Base-by-base conservation (phyloP, 2,113 vertebrate genomes). In the Malurus elegans region DNA sequence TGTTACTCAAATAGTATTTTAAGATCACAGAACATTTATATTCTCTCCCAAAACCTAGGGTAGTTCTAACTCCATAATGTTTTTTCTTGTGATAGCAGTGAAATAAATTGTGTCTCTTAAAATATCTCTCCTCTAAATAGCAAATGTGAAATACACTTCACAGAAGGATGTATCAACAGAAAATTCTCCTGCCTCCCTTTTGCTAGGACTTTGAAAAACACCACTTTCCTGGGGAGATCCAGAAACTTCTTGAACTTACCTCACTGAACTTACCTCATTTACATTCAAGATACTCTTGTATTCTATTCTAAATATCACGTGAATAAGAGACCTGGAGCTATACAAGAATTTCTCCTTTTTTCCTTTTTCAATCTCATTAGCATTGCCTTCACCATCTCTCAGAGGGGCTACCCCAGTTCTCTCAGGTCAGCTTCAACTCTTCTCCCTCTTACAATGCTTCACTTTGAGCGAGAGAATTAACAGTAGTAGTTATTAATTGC, bases 391-490 rank as follows among this genome's bases (percentile, higher is more conserved):
- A 44, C 42, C 47, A 53, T 58, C 18, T 86, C 78, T 65, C 79
- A 48, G 64, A 91, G 71, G 71, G 60, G 51, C 69, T 94, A 91
- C 74, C 74, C 74, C 61, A 75, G 54, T 86, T 97, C 78, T 90
- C 81, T 79, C 34, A 73, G 62, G 85, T 66, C 32, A 18, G 23
- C 62, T 58, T 51, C 70, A 72, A 38, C 29, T 61, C 23, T 45
- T 53, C 13, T 48, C 34, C 75, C 58, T 62, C 29, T 70, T 32
- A 40, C 6, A 79, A 20, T 14, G 26, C 24, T 90, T n/a, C 2
- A 8, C 44, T 67, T 54, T 18, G n/a, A 80, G 64, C 0, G 0
- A 74, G 80, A 60, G 12, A 54, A 38, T 45, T 62, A 65, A 60
- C 53, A 64, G 57, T 10, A 53, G 10, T 13, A 21, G 48, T 60